Evolutionary conservation across 2,113 vertebrate genomes (phyloP), one percentile per base, ranked within the genome.

Genomic region (Stigmatopora nigra): DNA sequence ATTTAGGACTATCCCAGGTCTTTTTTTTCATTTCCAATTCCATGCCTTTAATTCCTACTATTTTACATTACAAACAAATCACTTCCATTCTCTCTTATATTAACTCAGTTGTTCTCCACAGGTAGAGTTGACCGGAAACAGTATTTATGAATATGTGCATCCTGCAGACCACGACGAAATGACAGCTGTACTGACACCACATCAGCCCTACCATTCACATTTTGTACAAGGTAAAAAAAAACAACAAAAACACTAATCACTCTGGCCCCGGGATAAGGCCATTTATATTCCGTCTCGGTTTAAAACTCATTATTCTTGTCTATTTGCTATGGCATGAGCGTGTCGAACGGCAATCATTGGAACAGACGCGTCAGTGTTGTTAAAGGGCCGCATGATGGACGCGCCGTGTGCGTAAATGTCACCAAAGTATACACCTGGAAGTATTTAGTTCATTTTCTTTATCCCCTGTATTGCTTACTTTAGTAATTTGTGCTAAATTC

Each of bases 71-170:
- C 3, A 48, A 48, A 16, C 46, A 16, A 16, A 48, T 48, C 4
- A 48, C 5, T 25, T 61, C 0, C 35, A 10, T 60, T 12, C 11
- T n/a, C 7, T 12, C 9, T 5, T 5, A 75, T 45, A 69, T 80
- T 67, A 83, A 70, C 64, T 64, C 67, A 73, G 75, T 68, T 84
- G 36, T 83, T 91, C 86, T 89, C 90, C 89, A 91, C 93, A 99
- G 97, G 96, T 99, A 93, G 97, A 99, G 88, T 91, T 99, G 91
- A 99, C 97, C n/a, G 97, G 97, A 79, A 99, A 99, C 70, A 99
- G 97, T 80, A 99, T 99, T 89, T 99, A 96, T 35, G 97, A 99
- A 61, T 98, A 99, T 70, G 95, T 99, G 76, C 97, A 99, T 72
- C 97, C 96, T 0, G 97, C 97, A 1, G 96, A 98, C 80, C 97